These are phyloP conservation scores for Rhadinocentrus ornatus DNA, from an alignment of 2,797 vertebrate genomes.

Conservation along the genomic window DNA sequence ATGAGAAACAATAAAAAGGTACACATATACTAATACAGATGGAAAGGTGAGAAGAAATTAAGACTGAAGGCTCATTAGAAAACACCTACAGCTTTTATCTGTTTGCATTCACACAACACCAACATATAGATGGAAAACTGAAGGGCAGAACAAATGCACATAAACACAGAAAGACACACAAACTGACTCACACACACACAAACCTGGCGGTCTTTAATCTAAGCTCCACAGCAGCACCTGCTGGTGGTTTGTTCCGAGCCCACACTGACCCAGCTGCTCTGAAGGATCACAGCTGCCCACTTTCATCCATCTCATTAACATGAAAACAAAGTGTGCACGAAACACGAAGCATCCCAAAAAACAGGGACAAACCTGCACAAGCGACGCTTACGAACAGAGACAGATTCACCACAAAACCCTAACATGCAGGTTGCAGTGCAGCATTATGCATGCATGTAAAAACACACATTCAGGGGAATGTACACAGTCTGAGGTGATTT, in stretches of 20 bases:
- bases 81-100: constrained; percentile 50
- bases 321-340: not conserved
- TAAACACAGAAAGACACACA: not conserved
- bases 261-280: constrained; percentile 15
- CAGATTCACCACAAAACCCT: not conserved
- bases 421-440: constrained; percentile 11
- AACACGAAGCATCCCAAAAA: constrained; percentile 3
- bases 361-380: constrained; percentile 4
- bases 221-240: constrained; percentile 76
- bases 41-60: constrained; percentile 23
- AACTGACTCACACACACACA: constrained; percentile 1
- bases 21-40: constrained; percentile 12
- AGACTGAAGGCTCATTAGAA: constrained; percentile 34
- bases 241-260: constrained; percentile 41
- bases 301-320: constrained; percentile 23
- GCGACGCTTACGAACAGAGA: constrained; percentile 6
- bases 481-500: constrained; percentile 63
- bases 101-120: constrained; percentile 38
- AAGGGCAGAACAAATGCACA: constrained; percentile 9
- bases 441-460: constrained; percentile 39
- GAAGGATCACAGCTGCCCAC: constrained; percentile 15
- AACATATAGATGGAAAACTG: constrained; percentile 27
- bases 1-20: constrained; percentile 10
- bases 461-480: constrained; percentile 11
- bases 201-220: constrained; percentile 4